phyloP scores from a whole-genome alignment of 2,888 invertebrate genomes.

The Volucella zonaria region DNA sequence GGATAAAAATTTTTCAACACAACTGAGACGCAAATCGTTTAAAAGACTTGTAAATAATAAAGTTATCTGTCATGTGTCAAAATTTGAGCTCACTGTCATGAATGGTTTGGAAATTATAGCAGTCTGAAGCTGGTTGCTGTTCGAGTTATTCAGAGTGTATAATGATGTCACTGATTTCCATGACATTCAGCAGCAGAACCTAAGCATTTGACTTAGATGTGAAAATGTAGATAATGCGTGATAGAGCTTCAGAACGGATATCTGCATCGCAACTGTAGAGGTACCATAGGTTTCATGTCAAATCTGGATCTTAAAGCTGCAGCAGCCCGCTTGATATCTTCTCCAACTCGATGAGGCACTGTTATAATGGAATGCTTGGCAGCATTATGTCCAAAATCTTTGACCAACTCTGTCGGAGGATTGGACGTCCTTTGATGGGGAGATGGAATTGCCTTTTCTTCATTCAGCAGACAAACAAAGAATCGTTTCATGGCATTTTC shows the following conservation, averaged over 20 bases:
- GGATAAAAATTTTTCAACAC: too few relatives aligned
- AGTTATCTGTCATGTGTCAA: too few relatives aligned
- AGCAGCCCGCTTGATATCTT: conserved; percentile 75
- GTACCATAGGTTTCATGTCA: conserved; percentile 77
- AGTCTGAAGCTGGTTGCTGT: too few relatives aligned
- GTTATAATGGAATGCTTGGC: conserved; percentile 78
- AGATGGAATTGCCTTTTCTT: conserved; percentile 75
- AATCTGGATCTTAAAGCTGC: conserved; percentile 78
- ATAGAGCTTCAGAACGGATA: conserved; percentile 77
- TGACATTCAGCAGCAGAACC: conserved; percentile 76
- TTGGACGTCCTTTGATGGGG: conserved; percentile 77
- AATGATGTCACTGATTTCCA: conserved; percentile 76
- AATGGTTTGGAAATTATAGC: too few relatives aligned
- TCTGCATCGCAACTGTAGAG: conserved; percentile 78
- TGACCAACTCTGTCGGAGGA: conserved; percentile 76
- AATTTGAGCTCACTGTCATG: too few relatives aligned
- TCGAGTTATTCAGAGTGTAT: too few relatives aligned
- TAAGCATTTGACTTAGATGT: conserved; percentile 73
- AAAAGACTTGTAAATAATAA: too few relatives aligned
- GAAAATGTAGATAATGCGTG: conserved; percentile 77
- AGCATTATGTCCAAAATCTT: conserved; percentile 75
- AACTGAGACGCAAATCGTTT: too few relatives aligned
- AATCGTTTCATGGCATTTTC: conserved; percentile 76
- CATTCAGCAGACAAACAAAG: conserved; percentile 79
- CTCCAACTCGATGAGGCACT: conserved; percentile 74